Conservation (phyloP, 2,113 vertebrate species). For the Aspidoscelis tigris region DNA sequence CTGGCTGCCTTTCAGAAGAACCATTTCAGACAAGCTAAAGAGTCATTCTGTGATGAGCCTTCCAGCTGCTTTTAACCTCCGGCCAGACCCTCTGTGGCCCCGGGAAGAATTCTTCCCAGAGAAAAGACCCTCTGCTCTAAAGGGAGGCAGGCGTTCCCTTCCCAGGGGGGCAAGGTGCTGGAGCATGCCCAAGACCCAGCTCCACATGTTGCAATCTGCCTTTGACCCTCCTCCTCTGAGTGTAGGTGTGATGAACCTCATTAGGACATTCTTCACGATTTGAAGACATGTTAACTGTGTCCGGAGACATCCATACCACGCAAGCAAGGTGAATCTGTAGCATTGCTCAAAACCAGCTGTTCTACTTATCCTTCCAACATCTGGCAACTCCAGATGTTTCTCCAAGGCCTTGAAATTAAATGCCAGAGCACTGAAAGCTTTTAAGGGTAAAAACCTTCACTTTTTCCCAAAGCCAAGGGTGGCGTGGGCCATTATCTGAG, state of each 20-base stretch:
- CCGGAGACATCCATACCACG: background rate
- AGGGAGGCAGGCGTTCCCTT: accelerated
- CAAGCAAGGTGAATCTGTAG: too few relatives aligned
- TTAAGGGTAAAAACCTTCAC: background rate
- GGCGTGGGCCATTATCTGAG: too few relatives aligned
- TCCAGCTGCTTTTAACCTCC: too few relatives aligned
- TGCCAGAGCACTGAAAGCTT: background rate
- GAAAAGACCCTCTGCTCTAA: background rate
- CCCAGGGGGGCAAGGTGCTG: too few relatives aligned
- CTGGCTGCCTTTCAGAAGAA: background rate
- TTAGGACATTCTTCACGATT: too few relatives aligned
- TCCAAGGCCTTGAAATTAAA: background rate
- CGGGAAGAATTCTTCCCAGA: background rate
- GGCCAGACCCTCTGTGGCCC: too few relatives aligned
- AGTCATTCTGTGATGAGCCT: background rate
- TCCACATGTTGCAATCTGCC: too few relatives aligned
- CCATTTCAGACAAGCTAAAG: background rate
- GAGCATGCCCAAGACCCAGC: too few relatives aligned
- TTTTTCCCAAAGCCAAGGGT: background rate
- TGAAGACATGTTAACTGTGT: too few relatives aligned
- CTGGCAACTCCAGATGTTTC: background rate
- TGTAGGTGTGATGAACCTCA: too few relatives aligned
- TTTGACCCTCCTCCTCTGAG: too few relatives aligned
- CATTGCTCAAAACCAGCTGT: background rate
- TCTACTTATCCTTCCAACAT: background rate